Evolutionary conservation across 2,797 vertebrate species (phyloP).

Genomic region (Centropyge bicolor): DNA sequence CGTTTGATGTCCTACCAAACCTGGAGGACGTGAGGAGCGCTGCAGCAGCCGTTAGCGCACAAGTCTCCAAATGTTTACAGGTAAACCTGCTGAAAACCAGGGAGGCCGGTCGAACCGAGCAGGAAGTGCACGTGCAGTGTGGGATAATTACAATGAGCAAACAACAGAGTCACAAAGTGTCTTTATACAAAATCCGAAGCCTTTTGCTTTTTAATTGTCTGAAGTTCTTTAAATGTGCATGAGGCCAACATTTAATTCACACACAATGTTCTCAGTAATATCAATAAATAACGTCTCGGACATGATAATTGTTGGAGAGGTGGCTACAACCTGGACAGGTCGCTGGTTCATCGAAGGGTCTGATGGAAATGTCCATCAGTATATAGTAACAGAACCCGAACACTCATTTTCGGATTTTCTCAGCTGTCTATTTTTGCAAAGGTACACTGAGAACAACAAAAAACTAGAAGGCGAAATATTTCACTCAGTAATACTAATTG

Average conservation of each 20-base stretch:
- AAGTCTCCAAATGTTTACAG: slow-evolving; percentile 35
- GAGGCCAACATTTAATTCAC: neutral
- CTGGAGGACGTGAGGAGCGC: slow-evolving; percentile 17
- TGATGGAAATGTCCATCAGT: no score
- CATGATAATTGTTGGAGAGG: no score
- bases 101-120: slow-evolving; percentile 15
- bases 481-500: no score
- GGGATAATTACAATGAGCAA: slow-evolving; percentile 47
- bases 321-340: no score
- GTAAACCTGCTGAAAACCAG: slow-evolving; percentile 34
- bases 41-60: neutral
- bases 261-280: no score
- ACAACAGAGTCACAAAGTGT: slow-evolving; percentile 14
- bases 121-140: slow-evolving; percentile 22
- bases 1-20: slow-evolving; percentile 41
- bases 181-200: neutral
- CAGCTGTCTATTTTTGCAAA: no score
- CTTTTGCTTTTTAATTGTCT: neutral
- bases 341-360: no score
- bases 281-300: no score
- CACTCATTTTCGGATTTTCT: no score
- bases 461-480: no score
- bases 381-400: no score
- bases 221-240: neutral
- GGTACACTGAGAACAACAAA: no score